Conservation (phyloP, 2,113 vertebrate species). For the Aphyosemion australe region DNA sequence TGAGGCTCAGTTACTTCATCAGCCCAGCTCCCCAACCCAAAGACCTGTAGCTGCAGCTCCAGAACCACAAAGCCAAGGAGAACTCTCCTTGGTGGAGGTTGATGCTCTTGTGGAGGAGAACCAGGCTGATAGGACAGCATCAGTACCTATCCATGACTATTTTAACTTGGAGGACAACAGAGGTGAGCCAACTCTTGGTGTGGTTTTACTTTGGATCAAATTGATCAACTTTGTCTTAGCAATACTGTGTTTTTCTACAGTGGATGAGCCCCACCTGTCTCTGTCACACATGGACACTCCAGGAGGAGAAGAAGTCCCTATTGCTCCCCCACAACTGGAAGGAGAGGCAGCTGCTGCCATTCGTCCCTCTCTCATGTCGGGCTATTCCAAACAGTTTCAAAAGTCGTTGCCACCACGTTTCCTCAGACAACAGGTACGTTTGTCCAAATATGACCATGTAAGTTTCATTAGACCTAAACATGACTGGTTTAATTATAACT, state of each 20-base stretch:
- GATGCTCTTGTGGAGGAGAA: conserved; percentile 70
- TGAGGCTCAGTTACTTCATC: conserved; percentile 61
- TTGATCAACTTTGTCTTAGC: neutral
- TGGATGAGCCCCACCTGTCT: conserved; percentile 72
- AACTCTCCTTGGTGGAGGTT: conserved; percentile 68
- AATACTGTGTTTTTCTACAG: conserved; percentile 40
- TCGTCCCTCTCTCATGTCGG: conserved; percentile 89
- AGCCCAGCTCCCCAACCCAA: conserved; percentile 68
- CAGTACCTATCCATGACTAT: conserved; percentile 78
- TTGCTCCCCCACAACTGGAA: conserved; percentile 82
- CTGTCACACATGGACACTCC: conserved; percentile 71
- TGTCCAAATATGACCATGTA: neutral
- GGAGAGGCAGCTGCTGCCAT: conserved; percentile 86
- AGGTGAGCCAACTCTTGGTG: conserved; percentile 55
- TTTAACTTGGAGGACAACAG: conserved; percentile 71
- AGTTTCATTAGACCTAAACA: too few relatives aligned
- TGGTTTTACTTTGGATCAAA: neutral
- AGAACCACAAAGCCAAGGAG: conserved; percentile 64
- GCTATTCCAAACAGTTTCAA: conserved; percentile 98
- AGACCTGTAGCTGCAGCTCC: conserved; percentile 44
- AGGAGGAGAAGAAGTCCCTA: conserved; percentile 64
- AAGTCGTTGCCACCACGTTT: conserved; percentile 97
- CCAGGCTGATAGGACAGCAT: conserved; percentile 76
- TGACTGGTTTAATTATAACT: too few relatives aligned
- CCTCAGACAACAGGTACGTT: conserved; percentile 92